A percentile compares a stretch with the other conserved stretches of the same genome.
phyloP scores from a whole-genome alignment of 2,797 vertebrate species.

The Pelochelys cantorii region DNA sequence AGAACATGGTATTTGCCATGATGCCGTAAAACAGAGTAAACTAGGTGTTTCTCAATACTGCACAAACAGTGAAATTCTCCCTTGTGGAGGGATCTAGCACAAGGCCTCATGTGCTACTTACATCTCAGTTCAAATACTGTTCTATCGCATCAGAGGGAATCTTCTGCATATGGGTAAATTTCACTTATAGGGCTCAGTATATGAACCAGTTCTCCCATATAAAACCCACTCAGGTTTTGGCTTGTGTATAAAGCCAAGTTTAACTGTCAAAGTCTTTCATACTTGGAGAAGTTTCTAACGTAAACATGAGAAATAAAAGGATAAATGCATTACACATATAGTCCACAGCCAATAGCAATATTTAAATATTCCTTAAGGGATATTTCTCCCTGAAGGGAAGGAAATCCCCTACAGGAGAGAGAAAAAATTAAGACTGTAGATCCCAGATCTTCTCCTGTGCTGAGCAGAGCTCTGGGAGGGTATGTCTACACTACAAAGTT shows the following conservation, averaged over 20 bases:
- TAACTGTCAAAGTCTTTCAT: not conserved
- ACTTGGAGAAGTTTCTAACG: not conserved
- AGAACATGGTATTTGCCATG: not conserved
- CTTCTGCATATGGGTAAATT: not conserved
- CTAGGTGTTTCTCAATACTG: not conserved
- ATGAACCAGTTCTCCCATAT: not conserved
- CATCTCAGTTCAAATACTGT: not conserved
- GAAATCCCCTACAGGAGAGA: not conserved
- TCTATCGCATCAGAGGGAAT: not conserved
- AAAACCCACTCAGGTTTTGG: not conserved
- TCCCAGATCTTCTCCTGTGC: not conserved
- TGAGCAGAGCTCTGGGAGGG: not conserved
- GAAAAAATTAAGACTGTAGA: not conserved
- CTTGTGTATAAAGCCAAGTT: not conserved
- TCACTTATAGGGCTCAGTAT: not conserved
- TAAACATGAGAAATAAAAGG: not conserved
- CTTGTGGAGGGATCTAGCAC: not conserved
- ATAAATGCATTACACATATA: not conserved
- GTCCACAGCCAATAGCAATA: not conserved
- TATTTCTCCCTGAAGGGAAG: not conserved
- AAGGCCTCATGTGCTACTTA: not conserved
- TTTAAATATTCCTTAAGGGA: not conserved
- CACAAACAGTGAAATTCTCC: not conserved
- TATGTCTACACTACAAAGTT: too few relatives aligned
- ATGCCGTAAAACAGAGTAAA: not conserved